phyloP scores from a whole-genome alignment of 1,140 invertebrate genomes.

The Probaryconus sp. region DNA sequence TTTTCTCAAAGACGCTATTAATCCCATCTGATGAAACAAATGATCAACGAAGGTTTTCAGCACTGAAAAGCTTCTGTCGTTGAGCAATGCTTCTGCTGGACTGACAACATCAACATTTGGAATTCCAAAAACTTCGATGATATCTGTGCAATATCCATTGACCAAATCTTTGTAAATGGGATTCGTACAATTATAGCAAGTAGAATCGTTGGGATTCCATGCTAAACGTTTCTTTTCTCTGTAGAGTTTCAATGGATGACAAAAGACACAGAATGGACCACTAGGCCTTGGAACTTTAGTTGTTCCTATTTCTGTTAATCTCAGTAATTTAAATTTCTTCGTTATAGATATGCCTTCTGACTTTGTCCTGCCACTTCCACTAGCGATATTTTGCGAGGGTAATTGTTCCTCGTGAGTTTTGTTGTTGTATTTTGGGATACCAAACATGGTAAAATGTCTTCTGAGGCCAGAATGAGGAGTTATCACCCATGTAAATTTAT shows the following conservation, averaged over 20 bases:
- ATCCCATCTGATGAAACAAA: conserved; percentile 75
- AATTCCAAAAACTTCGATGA: conserved; percentile 74
- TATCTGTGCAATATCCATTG: conserved; percentile 76
- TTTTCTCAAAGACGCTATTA: conserved; percentile 73
- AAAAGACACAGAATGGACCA: conserved; percentile 76
- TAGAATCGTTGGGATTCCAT: conserved; percentile 67
- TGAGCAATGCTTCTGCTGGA: conserved; percentile 75
- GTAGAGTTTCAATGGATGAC: conserved; percentile 74
- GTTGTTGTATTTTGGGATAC: conserved; percentile 76
- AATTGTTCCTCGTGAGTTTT: conserved; percentile 67
- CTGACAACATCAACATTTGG: conserved; percentile 77
- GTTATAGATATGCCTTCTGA: conserved; percentile 70
- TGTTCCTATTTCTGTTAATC: conserved; percentile 68
- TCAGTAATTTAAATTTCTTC: conserved; percentile 71
- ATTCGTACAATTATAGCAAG: conserved; percentile 70
- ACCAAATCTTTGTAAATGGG: conserved; percentile 75
- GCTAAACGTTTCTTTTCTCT: conserved; percentile 74
- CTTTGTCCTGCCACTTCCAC: conserved; percentile 68
- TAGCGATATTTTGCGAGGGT: conserved; percentile 64
- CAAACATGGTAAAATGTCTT: conserved; percentile 76
- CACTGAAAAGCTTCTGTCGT: conserved; percentile 73
- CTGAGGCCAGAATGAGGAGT: conserved; percentile 73
- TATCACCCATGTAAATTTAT: conserved; percentile 78
- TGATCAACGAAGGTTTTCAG: conserved; percentile 77
- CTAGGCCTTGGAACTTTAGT: conserved; percentile 71